Percentiles rank a stretch among this genome's conserved stretches.
Conservation (phyloP, 23 tunicate species). For the Halocynthia roretzi region DNA sequence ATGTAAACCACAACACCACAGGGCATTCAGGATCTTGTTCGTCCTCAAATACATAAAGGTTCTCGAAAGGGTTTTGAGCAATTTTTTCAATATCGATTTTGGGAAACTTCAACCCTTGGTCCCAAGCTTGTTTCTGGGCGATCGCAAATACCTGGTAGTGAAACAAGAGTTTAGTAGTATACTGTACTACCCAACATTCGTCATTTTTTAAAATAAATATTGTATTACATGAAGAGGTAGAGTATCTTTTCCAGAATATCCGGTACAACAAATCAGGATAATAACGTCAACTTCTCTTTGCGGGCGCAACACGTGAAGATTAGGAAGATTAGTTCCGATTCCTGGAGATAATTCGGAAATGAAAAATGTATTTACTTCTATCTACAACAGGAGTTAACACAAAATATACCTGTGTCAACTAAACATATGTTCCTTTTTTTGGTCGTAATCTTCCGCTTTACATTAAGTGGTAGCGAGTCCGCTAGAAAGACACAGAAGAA, state of each 20-base stretch:
- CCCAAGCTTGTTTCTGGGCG: not conserved
- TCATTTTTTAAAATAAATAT: no score
- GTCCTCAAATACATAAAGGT: constrained; percentile 9
- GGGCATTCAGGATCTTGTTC: constrained; percentile 14
- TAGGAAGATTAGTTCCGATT: constrained; percentile 6
- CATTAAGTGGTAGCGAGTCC: no score
- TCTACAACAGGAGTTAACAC: no score
- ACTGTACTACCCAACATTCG: no score
- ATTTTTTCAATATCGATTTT: not conserved
- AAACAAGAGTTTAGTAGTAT: no score
- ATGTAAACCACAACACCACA: constrained; percentile 6
- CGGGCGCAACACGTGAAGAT: constrained; percentile 1
- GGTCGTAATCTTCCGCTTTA: no score
- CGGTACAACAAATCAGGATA: not conserved
- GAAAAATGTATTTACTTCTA: no score
- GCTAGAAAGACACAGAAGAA: no score
- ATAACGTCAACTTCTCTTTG: constrained; percentile 6
- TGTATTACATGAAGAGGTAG: not conserved
- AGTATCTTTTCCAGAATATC: not conserved
- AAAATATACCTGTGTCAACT: no score
- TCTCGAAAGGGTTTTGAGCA: not conserved
- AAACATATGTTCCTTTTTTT: no score
- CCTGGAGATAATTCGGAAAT: not conserved
- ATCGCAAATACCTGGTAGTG: constrained; percentile 1
- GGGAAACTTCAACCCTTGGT: constrained; percentile 5